Evolutionary conservation across 2,797 vertebrate genomes (phyloP).

Genomic region (Menidia menidia): DNA sequence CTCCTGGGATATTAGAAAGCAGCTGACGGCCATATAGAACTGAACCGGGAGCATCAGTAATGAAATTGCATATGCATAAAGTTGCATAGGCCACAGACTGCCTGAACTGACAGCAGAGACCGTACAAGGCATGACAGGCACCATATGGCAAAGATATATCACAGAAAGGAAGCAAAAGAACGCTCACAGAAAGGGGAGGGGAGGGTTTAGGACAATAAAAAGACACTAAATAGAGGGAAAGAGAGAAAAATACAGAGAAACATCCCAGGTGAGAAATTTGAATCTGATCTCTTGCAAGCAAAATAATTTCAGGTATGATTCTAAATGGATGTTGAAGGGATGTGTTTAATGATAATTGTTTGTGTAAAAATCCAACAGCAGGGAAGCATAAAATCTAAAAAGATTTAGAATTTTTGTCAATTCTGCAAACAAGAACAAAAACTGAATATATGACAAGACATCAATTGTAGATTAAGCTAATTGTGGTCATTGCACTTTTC

Average conservation of each 20-base stretch:
- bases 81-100: slow-evolving; percentile 59
- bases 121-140: slow-evolving; percentile 55
- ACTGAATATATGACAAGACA: no score
- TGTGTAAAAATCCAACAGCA: no score
- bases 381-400: no score
- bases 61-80: slow-evolving; percentile 76
- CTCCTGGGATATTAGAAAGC: slow-evolving; percentile 64
- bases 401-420: no score
- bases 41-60: slow-evolving; percentile 68
- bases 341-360: background rate
- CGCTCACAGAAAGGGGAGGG: slow-evolving; percentile 7
- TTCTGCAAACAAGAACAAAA: background rate
- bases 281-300: slow-evolving; percentile 35
- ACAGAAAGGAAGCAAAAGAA: slow-evolving; percentile 33
- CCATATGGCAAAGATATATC: slow-evolving; percentile 35
- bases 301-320: slow-evolving; percentile 17
- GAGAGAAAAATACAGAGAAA: slow-evolving; percentile 6
- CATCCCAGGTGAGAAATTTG: slow-evolving; percentile 17
- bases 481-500: no score
- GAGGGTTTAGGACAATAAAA: slow-evolving; percentile 23
- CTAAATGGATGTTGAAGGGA: background rate
- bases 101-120: slow-evolving; percentile 56
- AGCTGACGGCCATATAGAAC: slow-evolving; percentile 51
- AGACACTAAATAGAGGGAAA: background rate
- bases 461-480: no score